phyloP scores from a whole-genome alignment of 2,797 vertebrate species.

The Tympanoctomys barrerae region DNA sequence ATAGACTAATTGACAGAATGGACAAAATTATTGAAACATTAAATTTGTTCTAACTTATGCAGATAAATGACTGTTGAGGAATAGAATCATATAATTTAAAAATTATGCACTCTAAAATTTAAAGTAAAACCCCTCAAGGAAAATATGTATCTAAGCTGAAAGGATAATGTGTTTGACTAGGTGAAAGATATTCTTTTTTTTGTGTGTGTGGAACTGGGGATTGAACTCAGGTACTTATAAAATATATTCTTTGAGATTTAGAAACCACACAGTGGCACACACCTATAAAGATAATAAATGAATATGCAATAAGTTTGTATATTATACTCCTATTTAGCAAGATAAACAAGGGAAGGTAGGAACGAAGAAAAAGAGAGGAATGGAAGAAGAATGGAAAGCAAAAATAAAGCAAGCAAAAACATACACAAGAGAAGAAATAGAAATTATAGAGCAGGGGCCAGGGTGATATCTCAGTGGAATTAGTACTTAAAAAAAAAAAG shows the following conservation, averaged over 20 bases:
- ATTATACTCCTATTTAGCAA: neutral
- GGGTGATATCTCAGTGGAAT: too few species aligned
- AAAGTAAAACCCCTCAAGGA: neutral
- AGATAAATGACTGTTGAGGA: neutral
- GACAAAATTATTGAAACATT: neutral
- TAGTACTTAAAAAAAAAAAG: neutral
- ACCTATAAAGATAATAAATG: slow-evolving; percentile 1
- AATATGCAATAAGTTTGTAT: neutral
- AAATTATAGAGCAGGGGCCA: neutral
- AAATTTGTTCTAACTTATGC: neutral
- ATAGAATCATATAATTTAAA: neutral
- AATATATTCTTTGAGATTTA: neutral
- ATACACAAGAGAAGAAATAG: neutral
- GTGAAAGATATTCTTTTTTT: neutral
- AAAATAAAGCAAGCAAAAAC: neutral
- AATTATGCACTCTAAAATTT: neutral
- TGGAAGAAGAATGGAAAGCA: neutral
- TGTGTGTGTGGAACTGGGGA: too few species aligned
- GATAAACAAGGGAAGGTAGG: neutral
- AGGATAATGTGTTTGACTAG: neutral
- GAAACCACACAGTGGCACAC: neutral
- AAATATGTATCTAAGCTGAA: neutral
- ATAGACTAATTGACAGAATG: neutral
- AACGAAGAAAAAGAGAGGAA: neutral
- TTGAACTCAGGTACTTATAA: neutral